These are phyloP conservation scores for Phthorimaea operculella DNA, from an alignment of 1,140 invertebrate species.

Conservation along the genomic window DNA sequence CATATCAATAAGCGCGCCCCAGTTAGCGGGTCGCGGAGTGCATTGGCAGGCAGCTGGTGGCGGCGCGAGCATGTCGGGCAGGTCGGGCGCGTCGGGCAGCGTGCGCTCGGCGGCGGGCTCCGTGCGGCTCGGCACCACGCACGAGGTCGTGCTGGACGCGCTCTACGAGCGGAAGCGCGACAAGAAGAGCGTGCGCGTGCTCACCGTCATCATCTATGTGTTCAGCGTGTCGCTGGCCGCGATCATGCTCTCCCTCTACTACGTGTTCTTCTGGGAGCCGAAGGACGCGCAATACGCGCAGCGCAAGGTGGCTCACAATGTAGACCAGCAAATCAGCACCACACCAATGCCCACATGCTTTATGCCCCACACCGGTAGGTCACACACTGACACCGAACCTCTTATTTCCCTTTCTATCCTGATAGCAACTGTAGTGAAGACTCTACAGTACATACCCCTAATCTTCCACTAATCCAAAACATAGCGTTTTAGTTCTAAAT, in stretches of 20 bases:
- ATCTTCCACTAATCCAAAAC: too few relatives aligned
- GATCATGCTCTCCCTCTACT: constrained; percentile 94
- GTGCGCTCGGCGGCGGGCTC: constrained; percentile 59
- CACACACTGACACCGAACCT: constrained; percentile 42
- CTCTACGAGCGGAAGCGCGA: constrained; percentile 86
- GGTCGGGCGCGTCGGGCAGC: constrained; percentile 56
- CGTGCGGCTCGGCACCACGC: constrained; percentile 71
- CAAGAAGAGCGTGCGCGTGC: constrained; percentile 88
- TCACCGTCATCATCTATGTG: constrained; percentile 95
- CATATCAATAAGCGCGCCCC: constrained; percentile 60
- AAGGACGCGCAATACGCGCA: constrained; percentile 63
- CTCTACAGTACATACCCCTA: constrained; percentile 7
- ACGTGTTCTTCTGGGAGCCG: constrained; percentile 95
- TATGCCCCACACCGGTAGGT: constrained; percentile 66
- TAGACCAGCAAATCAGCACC: constrained; percentile 59
- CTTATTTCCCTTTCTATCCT: constrained; percentile 17
- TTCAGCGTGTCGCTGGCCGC: constrained; percentile 95
- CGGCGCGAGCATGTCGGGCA: constrained; percentile 49
- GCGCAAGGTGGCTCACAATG: constrained; percentile 61
- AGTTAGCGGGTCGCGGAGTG: constrained; percentile 45
- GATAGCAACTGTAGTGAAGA: constrained; percentile 8
- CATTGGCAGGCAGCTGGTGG: constrained; percentile 28
- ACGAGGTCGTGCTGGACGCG: constrained; percentile 82
- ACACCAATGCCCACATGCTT: constrained; percentile 67
- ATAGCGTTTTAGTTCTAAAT: too few relatives aligned